Evolutionary conservation across 2,113 vertebrate species (phyloP), one percentile per base, ranked within the genome.

Genomic region (Cyanoliseus patagonus): DNA sequence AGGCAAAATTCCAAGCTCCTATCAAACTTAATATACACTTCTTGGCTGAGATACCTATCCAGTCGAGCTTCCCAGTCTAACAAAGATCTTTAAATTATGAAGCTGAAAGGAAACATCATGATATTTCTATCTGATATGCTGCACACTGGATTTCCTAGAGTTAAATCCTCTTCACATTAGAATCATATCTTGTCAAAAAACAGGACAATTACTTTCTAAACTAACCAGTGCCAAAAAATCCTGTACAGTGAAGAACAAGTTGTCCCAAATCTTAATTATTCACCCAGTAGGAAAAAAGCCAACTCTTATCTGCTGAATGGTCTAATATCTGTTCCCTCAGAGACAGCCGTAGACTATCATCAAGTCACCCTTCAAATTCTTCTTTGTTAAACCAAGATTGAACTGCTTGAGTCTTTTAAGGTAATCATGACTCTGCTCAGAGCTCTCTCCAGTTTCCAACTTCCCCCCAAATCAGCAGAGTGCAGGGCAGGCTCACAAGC

Each of bases 401-500:
- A 87, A 31, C 31, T 63, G n/a, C 64, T 53, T 47, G 30, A 80
- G 37, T 11, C 37, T 67, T 51, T 62, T 42, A 39, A 62, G 41
- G n/a, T 27, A 87, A 51, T 35, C 9, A 4, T 9, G 62, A 19
- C 22, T 35, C 41, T 42, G n/a, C 23, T 57, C 51, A 37, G 18
- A 37, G 25, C 20, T 62, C 25, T 53, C 15, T 35, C 39, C 1
- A 0, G 28, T 53, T 84, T 72, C 27, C 69, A 52, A 47, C 52
- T 30, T 85, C 15, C 20, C 8, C 20, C 6, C 2, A 1, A 6
- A 55, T 7, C 28, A 70, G 11, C 22, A 70, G 42, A 27, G 17
- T 30, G 11, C 7, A 3, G 42, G 23, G 25, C 22, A 62, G 51
- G 33, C 35, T 73, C 2, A 0, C 35, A 39, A 8, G 11, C 2